Evolutionary conservation across 2,888 invertebrate species (phyloP), one percentile per base, ranked within the genome.

Genomic region (Cephus runcator): DNA sequence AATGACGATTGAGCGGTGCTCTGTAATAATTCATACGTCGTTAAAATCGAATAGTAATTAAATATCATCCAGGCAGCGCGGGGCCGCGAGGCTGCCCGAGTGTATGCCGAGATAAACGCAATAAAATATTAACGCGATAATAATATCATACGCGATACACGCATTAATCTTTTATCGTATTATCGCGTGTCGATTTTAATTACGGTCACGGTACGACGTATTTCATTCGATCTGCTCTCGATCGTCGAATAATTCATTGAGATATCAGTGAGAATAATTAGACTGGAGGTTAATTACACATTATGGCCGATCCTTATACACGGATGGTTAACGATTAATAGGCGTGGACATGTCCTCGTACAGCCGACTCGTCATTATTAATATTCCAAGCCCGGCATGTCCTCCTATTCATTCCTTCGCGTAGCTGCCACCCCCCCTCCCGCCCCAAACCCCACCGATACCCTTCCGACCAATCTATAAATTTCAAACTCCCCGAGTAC

Each of bases 341-440:
- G 33, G 71, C 31, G 33, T 30, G 71, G 31, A 33, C 71, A n/a
- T 33, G 30, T 71, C 71, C 33, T 23, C 71, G 30, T 31, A 23
- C 11, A 11, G 4, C 23, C 9, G 23, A 15, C 23, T 23, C 56
- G 15, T 85, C 83, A 82, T 86, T 86, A 86, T 87, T 87, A 87
- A 87, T 87, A 87, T 87, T 88, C 88, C 80, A 85, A 77, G 82
- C 81, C 82, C 83, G 82, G 76, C 82, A 23, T 56, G 23, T 56
- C 56, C 40, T 23, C 9, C 56, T 56, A 6, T 56, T 56, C 6
- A 23, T 56, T 56, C 6, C 56, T 40, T 23, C 23, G 56, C 56
- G 56, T 40, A 23, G 40, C 15, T 40, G 35, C 35, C 35, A 11
- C 12, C 3, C 35, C 35, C 4, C 4, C 4, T 0, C 4, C 40